Evolutionary conservation across 1,140 invertebrate species (phyloP), one percentile per base, ranked within the genome.

Genomic region (Eumeta japonica): DNA sequence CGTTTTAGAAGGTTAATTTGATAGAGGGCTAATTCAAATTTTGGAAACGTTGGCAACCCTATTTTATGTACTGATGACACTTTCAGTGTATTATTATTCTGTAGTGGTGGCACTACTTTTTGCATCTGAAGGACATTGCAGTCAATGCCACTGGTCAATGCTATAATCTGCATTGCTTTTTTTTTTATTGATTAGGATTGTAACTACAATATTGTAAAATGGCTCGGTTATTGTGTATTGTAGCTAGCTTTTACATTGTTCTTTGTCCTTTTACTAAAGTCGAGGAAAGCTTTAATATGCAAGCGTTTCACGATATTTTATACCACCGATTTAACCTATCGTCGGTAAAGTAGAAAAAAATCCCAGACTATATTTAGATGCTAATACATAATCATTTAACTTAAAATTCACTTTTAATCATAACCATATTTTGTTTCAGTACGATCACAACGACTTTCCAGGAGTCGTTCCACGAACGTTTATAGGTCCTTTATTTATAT

Each of bases 271-370:
- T 89, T 63, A 98, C 94, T 1, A 99, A 99, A 88, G 97, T 99
- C 7, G 97, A 99, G 76, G 97, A 99, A 80, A 98, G 94, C 76
- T 99, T 99, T 61, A 98, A 98, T 76, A 78, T 98, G 13, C 92
- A 99, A 80, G 97, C 97, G 10, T 90, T 90, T 66, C 97, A 99
- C 78, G 97, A 99, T 78, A 81, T 99, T 50, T 77, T 99, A 10
- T 97, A 94, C 74, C 84, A 94, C 61, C 79, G 85, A 40, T 75
- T 79, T 63, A 90, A 96, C 77, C 79, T 98, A 38, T 77, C 85
- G 24, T 72, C 92, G 84, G 94, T 96, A 82, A 48, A 48, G 29
- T 45, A 38, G 45, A 52, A 49, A 57, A 5, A 7, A 24, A 24
- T 24, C n/a, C n/a, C n/a, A 13, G 13, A 14, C 9, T 5, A 10